phyloP scores from a whole-genome alignment of 1,140 invertebrate genomes.

The Drosophila bocqueti region DNA sequence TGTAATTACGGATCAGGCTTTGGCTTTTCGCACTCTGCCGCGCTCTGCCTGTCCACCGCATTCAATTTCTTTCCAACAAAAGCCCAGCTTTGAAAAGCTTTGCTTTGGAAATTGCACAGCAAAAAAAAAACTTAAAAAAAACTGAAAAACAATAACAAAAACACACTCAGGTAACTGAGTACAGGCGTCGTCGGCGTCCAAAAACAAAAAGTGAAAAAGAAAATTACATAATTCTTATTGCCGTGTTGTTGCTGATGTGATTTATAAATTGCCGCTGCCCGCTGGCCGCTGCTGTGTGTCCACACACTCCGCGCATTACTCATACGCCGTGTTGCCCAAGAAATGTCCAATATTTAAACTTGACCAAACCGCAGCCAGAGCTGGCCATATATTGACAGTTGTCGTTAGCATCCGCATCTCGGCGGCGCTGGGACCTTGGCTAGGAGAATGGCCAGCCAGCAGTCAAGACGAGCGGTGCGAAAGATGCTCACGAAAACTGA shows the following conservation, averaged over 20 bases:
- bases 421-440: constrained; percentile 22
- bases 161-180: constrained; percentile 8
- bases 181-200: constrained; percentile 28
- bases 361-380: constrained; percentile 34
- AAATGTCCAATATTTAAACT: constrained; percentile 69
- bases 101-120: constrained; percentile 22
- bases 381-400: constrained; percentile 45
- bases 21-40: constrained; percentile 25
- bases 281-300: constrained; percentile 13
- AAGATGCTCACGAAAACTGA: constrained; percentile 8
- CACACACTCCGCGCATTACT: constrained; percentile 58
- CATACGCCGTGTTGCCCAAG: constrained; percentile 65
- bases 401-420: constrained; percentile 43
- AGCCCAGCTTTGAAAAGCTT: constrained; percentile 54
- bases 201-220: constrained; percentile 43
- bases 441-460: constrained; percentile 26
- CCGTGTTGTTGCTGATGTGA: constrained; percentile 36
- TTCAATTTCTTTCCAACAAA: constrained; percentile 61
- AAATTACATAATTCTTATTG: constrained; percentile 73
- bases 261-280: constrained; percentile 51
- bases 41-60: constrained; percentile 14
- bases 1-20: constrained; percentile 17
- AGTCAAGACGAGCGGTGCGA: not conserved
- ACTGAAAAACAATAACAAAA: constrained; percentile 16
- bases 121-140: not conserved